Conservation (phyloP, 2,888 invertebrate species). For the Drosophila mayaguana region DNA sequence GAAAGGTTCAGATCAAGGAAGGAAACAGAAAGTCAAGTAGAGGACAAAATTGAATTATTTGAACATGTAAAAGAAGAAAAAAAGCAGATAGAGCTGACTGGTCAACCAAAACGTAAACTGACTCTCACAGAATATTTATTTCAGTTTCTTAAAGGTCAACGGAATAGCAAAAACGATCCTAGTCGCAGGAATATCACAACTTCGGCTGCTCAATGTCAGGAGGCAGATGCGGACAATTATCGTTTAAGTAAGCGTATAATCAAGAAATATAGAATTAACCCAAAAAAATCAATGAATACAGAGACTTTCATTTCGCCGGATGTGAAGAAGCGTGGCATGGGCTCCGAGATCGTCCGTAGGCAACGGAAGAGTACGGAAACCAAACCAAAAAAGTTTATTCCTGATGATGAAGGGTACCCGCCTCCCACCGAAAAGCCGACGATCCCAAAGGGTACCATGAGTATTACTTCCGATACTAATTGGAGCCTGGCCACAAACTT, state of each 20-base stretch:
- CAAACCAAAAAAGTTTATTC: not conserved
- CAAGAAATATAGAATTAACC: not conserved
- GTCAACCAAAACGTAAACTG: not conserved
- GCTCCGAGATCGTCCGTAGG: not conserved
- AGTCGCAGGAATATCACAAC: slow-evolving; percentile 33
- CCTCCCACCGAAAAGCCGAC: no score
- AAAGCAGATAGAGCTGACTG: not conserved
- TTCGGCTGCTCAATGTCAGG: not conserved
- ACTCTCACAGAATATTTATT: slow-evolving; percentile 30
- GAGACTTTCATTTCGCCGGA: slow-evolving; percentile 28
- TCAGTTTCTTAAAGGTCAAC: slow-evolving; percentile 12
- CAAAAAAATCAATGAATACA: not conserved
- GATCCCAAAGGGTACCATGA: not conserved
- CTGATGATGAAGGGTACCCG: no score
- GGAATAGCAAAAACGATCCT: not conserved
- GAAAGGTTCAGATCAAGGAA: not conserved
- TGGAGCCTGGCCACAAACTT: not conserved
- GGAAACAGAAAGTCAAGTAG: not conserved
- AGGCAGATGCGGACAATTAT: not conserved
- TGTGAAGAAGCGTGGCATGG: slow-evolving; percentile 21
- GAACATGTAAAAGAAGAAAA: not conserved
- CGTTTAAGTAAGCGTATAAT: not conserved
- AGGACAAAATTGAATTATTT: not conserved
- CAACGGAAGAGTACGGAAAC: not conserved
- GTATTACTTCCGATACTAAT: no score